Conservation (phyloP, 64 coral and sea anemone species). For the Dendronephthya gigantea region DNA sequence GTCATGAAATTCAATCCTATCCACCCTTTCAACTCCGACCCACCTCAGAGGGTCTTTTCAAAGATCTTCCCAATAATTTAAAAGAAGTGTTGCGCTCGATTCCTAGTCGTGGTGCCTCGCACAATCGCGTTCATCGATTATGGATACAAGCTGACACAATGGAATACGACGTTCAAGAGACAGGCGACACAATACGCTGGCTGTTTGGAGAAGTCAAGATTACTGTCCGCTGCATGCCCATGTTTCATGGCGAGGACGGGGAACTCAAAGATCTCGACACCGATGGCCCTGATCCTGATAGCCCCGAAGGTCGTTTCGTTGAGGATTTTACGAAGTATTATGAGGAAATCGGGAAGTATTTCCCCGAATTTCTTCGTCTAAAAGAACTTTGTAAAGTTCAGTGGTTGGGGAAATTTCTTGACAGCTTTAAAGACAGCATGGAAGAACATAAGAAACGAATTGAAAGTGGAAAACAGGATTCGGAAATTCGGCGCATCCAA, state of each 20-base stretch:
- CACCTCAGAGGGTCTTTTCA: constrained; percentile 15
- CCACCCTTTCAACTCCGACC: constrained; percentile 33
- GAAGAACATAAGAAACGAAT: constrained; percentile 4
- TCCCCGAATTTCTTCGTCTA: constrained; percentile 44
- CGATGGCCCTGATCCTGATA: constrained; percentile 34
- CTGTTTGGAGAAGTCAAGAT: constrained; percentile 36
- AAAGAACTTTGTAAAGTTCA: constrained; percentile 53
- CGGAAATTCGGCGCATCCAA: neutral
- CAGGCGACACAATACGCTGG: neutral
- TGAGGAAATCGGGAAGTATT: constrained; percentile 34
- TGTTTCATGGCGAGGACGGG: constrained; percentile 40
- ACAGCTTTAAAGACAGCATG: constrained; percentile 25
- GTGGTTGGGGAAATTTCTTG: constrained; percentile 21
- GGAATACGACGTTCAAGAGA: constrained; percentile 33
- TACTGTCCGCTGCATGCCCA: constrained; percentile 38
- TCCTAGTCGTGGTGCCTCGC: constrained; percentile 18
- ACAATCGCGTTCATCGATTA: constrained; percentile 20
- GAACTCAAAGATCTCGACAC: constrained; percentile 23
- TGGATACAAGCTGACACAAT: constrained; percentile 42
- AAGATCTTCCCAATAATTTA: constrained; percentile 6
- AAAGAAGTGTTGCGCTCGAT: constrained; percentile 18
- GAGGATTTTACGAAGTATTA: constrained; percentile 32
- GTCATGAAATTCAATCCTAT: constrained; percentile 32
- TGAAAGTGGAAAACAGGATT: constrained; percentile 19
- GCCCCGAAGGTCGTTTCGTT: constrained; percentile 36